Evolutionary conservation across 2,797 vertebrate species (phyloP).

Genomic region (Lemur catta): DNA sequence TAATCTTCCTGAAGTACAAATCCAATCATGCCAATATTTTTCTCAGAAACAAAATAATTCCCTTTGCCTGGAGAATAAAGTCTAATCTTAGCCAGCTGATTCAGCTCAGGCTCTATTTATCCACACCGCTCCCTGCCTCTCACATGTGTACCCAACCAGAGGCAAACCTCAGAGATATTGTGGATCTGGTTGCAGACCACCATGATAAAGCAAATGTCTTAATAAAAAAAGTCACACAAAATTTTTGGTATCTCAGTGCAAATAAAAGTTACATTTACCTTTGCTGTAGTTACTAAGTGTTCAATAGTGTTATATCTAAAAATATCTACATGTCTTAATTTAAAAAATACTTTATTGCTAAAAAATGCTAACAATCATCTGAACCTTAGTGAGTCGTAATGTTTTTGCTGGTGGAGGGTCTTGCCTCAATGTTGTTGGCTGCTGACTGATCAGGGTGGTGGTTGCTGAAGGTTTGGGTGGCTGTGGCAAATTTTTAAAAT

Average conservation of each 20-base stretch:
- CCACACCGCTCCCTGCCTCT: neutral
- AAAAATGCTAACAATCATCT: neutral
- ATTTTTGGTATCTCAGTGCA: neutral
- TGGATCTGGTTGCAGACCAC: neutral
- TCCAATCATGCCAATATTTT: slow-evolving; percentile 32
- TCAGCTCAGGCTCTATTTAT: neutral
- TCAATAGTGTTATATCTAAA: neutral
- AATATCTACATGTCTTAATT: neutral
- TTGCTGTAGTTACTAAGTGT: neutral
- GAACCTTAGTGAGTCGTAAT: neutral
- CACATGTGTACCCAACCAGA: neutral
- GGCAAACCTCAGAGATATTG: neutral
- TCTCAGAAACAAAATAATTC: slow-evolving; percentile 27
- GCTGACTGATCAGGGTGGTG: neutral
- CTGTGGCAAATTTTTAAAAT: neutral
- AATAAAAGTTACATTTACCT: neutral
- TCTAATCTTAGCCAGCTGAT: neutral
- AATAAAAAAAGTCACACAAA: neutral
- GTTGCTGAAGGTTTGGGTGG: neutral
- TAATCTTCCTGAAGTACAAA: slow-evolving; percentile 56
- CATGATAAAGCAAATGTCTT: neutral
- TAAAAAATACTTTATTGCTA: neutral
- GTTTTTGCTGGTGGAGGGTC: neutral
- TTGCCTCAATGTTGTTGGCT: neutral
- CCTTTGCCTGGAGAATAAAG: neutral